phyloP scores from a whole-genome alignment of 2,113 vertebrate genomes.

The Buteo buteo region DNA sequence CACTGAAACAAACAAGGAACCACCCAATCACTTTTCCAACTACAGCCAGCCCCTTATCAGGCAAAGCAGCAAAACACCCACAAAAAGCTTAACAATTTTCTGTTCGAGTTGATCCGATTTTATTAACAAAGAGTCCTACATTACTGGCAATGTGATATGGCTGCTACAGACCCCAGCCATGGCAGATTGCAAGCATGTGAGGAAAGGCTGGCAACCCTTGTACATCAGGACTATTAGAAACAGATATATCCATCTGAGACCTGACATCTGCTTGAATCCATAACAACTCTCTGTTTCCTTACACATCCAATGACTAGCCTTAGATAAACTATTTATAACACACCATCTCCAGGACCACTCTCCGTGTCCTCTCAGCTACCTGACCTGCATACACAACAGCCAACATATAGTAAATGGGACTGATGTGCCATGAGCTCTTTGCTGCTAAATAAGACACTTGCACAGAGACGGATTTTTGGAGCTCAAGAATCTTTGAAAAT shows the following conservation, averaged over 20 bases:
- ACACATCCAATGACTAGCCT: not conserved
- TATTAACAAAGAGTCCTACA: not conserved
- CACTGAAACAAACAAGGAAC: not conserved
- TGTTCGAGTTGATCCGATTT: not conserved
- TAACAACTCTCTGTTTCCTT: not conserved
- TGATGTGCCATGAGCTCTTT: not conserved
- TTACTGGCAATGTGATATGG: fast-evolving
- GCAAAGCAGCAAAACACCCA: not conserved
- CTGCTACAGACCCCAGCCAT: not conserved
- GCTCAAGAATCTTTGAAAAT: not conserved
- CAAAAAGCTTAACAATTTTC: not conserved
- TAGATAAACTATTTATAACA: not conserved
- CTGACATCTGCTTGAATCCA: not conserved
- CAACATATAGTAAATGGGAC: fast-evolving
- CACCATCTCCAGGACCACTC: not conserved
- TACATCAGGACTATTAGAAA: not conserved
- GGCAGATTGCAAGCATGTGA: not conserved
- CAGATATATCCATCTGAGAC: not conserved
- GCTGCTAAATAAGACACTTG: not conserved
- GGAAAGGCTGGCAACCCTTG: not conserved
- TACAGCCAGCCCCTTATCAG: not conserved
- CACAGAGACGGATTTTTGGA: not conserved
- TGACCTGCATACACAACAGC: not conserved
- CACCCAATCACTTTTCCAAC: not conserved
- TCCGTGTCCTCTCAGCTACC: not conserved